Evolutionary conservation across 35 echinoderm and acorn worm species (phyloP).

Genomic region (Apostichopus californicus): DNA sequence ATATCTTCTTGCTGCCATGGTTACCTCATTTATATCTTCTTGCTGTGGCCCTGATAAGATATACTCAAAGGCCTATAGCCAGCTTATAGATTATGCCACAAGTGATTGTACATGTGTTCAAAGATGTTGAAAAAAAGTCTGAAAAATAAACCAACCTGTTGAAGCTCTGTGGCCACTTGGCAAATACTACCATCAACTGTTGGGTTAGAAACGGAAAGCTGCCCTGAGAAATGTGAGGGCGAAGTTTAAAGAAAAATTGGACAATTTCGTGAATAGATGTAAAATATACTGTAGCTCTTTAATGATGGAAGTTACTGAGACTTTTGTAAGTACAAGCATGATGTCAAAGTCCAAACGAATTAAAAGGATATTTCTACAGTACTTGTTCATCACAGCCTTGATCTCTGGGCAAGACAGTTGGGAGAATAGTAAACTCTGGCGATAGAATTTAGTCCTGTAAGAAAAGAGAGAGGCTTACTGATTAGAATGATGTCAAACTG

Average conservation of each 20-base stretch:
- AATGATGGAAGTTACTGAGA: background rate
- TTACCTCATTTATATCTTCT: too few species aligned
- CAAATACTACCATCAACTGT: constrained; percentile 71
- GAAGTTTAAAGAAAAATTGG: background rate
- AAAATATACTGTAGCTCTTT: too few species aligned
- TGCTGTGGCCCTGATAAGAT: too few species aligned
- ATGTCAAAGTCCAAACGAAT: too few species aligned
- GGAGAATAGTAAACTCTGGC: constrained; percentile 83
- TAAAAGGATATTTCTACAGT: constrained; percentile 96
- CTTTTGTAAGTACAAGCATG: background rate
- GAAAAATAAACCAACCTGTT: constrained; percentile 73
- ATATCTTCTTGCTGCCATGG: too few species aligned
- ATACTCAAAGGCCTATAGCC: too few species aligned
- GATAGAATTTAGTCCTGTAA: constrained; percentile 79
- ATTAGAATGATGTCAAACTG: too few species aligned
- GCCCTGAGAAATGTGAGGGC: constrained; percentile 67
- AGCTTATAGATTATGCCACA: too few species aligned
- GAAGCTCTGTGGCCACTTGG: constrained; percentile 84
- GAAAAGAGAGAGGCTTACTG: constrained; percentile 8
- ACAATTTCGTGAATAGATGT: background rate
- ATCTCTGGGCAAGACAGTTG: constrained; percentile 71
- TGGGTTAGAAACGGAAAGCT: constrained; percentile 61
- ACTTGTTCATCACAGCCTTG: constrained; percentile 82
- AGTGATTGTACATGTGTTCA: too few species aligned
- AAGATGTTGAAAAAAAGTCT: background rate